Base-by-base conservation (phyloP, 2,113 vertebrate genomes). In the Sialia sialis region DNA sequence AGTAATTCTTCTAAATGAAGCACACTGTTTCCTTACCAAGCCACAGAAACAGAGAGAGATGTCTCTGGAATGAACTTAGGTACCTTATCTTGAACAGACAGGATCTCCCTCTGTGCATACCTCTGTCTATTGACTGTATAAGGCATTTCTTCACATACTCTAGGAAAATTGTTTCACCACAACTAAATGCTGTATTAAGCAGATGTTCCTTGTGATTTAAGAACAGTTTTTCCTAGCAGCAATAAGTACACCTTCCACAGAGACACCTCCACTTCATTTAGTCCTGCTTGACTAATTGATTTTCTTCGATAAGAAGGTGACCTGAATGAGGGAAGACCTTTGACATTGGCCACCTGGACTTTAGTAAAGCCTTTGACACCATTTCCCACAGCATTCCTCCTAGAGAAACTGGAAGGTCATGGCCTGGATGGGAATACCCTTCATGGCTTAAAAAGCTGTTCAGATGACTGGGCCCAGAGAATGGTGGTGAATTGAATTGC, bases 51-150 rank as follows among this genome's bases (percentile, higher is more conserved):
- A 87, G 22, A 56, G 22, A 70, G 8, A 81, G 5, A 60, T n/a
- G 43, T 80, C 67, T 85, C 75, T 68, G 68, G 70, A 94, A 58
- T 59, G 75, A 93, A 92, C 41, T 49, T 36, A 27, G 18, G 67
- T 63, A 8, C 68, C 64, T 93, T 90, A 93, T 94, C 84, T 93
- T 62, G 46, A 91, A 77, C 43, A 93, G 90, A 84, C 63, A 49
- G 49, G 41, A 83, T 91, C 54, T 78, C 70, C 18, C 23, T 69
- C 70, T 62, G 30, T 34, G 27, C 63, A 64, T 76, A 90, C 70
- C 59, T 79, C 82, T 85, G 66, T 66, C 82, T 93, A 81, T 91
- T 95, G 85, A 85, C 95, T 87, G 29, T 95, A 76, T 88, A 95
- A 85, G 92, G 94, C 82, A 76, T 85, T 90, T 91, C 7, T n/a